Conservation (phyloP, 2,888 invertebrate species). For the Campoplex nolae region DNA sequence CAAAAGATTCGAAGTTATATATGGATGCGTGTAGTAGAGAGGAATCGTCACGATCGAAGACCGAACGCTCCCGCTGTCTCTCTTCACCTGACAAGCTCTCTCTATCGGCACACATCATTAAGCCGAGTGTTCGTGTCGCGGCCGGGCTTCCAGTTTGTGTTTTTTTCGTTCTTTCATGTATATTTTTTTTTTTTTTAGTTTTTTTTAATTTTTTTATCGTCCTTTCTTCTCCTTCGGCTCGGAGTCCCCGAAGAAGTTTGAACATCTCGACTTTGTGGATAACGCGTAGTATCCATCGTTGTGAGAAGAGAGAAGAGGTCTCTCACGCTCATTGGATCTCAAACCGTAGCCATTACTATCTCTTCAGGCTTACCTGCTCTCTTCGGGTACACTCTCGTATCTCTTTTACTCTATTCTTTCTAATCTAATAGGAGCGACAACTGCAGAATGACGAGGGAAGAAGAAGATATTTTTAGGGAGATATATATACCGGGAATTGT, state of each 20-base stretch:
- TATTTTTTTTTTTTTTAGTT: constrained; percentile 39
- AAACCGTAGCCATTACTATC: constrained; percentile 57
- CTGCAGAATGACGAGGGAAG: constrained; percentile 52
- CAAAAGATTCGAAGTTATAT: neutral
- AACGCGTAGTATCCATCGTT: constrained; percentile 66
- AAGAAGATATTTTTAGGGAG: constrained; percentile 64
- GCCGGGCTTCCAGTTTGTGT: constrained; percentile 65
- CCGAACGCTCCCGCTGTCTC: constrained; percentile 19
- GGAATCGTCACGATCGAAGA: constrained; percentile 59
- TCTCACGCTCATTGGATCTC: constrained; percentile 59
- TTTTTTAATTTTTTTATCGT: constrained; percentile 58
- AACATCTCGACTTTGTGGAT: constrained; percentile 66
- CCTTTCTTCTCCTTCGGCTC: constrained; percentile 53
- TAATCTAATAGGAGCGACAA: constrained; percentile 72
- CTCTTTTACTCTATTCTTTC: constrained; percentile 31
- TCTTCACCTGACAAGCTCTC: constrained; percentile 67
- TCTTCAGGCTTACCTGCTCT: constrained; percentile 54
- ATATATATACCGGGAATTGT: constrained; percentile 68
- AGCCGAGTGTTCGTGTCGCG: constrained; percentile 81
- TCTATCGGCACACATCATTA: constrained; percentile 82
- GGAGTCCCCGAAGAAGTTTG: constrained; percentile 56
- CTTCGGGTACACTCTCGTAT: constrained; percentile 1
- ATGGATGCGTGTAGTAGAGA: constrained; percentile 51
- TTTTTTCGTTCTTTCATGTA: constrained; percentile 39
- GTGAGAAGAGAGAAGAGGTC: constrained; percentile 68